Conservation (phyloP, 2,113 vertebrate species). For the Panthera uncia region DNA sequence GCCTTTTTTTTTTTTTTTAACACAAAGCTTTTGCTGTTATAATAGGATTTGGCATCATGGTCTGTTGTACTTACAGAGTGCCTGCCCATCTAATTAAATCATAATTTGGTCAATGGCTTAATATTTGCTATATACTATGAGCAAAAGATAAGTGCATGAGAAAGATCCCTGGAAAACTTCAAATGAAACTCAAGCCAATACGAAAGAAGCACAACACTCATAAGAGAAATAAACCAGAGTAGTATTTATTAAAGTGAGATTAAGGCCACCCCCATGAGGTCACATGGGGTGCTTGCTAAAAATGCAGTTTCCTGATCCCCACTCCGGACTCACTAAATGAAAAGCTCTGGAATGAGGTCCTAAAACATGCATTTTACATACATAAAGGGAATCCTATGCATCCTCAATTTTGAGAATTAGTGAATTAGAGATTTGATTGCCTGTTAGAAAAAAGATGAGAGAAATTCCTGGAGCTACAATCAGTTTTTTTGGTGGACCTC, state of each 20-base stretch:
- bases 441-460: background rate
- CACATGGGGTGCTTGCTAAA: background rate
- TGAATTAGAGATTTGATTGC: background rate
- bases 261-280: background rate
- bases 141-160: background rate
- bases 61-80: background rate
- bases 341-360: background rate
- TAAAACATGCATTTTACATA: background rate
- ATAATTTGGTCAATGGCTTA: conserved; percentile 33
- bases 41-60: background rate
- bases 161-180: conserved; percentile 1
- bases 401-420: background rate
- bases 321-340: background rate
- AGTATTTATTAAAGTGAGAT: background rate
- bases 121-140: background rate
- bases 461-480: background rate
- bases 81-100: background rate
- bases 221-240: background rate
- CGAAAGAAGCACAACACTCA: background rate
- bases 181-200: background rate
- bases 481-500: background rate
- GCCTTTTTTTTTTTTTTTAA: background rate
- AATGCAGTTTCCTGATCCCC: background rate
- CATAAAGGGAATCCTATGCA: background rate
- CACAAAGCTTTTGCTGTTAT: conserved; percentile 1